Evolutionary conservation across 23 tunicate species (phyloP), one percentile per base, ranked within the genome.

Genomic region (Aplidium turbinatum): DNA sequence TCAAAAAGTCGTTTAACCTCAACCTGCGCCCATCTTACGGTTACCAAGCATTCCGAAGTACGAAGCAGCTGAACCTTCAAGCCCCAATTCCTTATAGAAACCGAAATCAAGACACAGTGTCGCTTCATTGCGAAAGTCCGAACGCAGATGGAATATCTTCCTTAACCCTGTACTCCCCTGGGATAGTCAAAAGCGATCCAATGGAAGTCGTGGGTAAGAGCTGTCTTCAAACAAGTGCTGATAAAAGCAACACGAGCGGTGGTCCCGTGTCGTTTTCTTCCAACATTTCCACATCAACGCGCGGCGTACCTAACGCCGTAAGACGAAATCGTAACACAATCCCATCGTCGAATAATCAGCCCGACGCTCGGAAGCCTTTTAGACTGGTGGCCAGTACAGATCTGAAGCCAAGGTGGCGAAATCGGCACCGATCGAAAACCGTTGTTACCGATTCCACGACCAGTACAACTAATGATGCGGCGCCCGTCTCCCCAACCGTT

Each of bases 101-200:
- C 19, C 54, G 85, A 39, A 56, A 54, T 38, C 58, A 58, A 40
- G 80, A 75, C 21, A 27, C 54, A 20, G 40, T 39, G 56, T 29
- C 46, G 20, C 18, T 35, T 3, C 70, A 60, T 2, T 77, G 78
- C 57, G 86, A 63, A 20, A 83, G 77, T 45, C 76, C 81, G 35
- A 48, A 73, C 31, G 53, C 75, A 4, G 86, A 67, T 2, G 45
- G 60, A 22, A 27, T 80, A 27, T 80, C 84, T 3, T 47, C 87
- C 0, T 60, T 88, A 31, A 80, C 96, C 11, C 47, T 88, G 22
- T 88, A 85, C 22, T 88, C 96, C 1, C 96, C 96, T 19, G 85
- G 51, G 33, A 55, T 77, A 19, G 64, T 51, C 24, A 70, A 76
- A 33, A 83, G 75, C 34, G 73, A 72, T 26, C 79, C 79, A 38